phyloP scores from a whole-genome alignment of 1,140 invertebrate species.

The Grapholita molesta region DNA sequence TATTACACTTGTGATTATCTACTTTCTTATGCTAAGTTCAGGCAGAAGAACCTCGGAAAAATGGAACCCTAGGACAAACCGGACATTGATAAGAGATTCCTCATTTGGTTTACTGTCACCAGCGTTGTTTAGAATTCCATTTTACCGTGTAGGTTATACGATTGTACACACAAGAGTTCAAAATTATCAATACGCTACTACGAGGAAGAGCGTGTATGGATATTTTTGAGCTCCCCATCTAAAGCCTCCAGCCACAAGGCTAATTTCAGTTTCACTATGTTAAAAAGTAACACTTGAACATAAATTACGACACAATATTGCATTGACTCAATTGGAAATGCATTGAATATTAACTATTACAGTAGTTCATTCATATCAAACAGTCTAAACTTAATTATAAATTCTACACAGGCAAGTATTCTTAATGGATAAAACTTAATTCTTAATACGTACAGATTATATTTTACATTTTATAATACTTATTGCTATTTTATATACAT shows the following conservation, averaged over 20 bases:
- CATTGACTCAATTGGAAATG: constrained; percentile 57
- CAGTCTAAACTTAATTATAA: constrained; percentile 70
- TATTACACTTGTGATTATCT: not conserved
- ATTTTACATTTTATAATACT: constrained; percentile 29
- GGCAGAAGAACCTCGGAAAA: not conserved
- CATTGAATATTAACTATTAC: constrained; percentile 49
- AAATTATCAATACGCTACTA: not conserved
- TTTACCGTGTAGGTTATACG: too few relatives aligned
- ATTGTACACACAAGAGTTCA: too few relatives aligned
- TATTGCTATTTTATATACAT: constrained; percentile 41
- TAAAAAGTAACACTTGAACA: too few relatives aligned
- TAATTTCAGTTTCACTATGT: too few relatives aligned
- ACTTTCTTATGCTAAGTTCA: too few relatives aligned
- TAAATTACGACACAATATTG: constrained; percentile 46
- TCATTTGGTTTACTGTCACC: not conserved
- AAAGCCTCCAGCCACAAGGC: too few relatives aligned
- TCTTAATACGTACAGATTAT: constrained; percentile 5
- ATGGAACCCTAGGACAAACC: not conserved
- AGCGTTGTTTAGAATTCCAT: too few relatives aligned
- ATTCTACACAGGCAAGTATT: constrained; percentile 64
- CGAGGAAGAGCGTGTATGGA: not conserved
- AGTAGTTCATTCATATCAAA: constrained; percentile 63
- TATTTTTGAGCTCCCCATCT: not conserved
- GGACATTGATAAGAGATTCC: not conserved
- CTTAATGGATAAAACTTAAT: constrained; percentile 38